A percentile compares a stretch with the other conserved stretches of the same genome.
These are phyloP conservation scores for Nothobranchius furzeri DNA, from an alignment of 2,113 vertebrate species.

Conservation along the genomic window DNA sequence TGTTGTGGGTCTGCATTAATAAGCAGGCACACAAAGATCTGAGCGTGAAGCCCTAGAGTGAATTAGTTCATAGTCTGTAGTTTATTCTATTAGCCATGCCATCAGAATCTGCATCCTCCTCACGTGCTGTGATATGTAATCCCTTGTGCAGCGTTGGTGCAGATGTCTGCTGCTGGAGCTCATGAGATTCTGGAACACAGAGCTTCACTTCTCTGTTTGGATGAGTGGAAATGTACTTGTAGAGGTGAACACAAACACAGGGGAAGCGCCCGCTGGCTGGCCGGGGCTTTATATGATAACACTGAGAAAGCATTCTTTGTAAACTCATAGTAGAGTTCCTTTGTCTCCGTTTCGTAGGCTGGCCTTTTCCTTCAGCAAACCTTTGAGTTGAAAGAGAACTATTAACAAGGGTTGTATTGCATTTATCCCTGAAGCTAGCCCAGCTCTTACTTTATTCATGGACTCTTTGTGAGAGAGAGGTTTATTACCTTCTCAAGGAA, in stretches of 20 bases:
- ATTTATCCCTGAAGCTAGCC: slow-evolving; percentile 61
- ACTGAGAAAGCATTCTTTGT: slow-evolving; percentile 67
- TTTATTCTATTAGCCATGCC: not conserved
- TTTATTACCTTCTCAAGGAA: slow-evolving; percentile 71
- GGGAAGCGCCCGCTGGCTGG: slow-evolving; percentile 46
- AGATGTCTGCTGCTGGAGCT: slow-evolving; percentile 4
- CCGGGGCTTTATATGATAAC: slow-evolving; percentile 43
- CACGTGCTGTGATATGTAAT: slow-evolving; percentile 15
- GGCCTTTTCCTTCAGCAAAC: slow-evolving; percentile 74
- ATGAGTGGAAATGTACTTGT: slow-evolving; percentile 42
- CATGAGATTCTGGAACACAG: slow-evolving; percentile 7
- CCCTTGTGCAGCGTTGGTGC: not conserved
- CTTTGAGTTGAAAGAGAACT: slow-evolving; percentile 60
- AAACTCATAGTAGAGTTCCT: slow-evolving; percentile 61
- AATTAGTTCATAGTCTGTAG: not conserved
- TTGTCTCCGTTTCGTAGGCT: slow-evolving; percentile 54
- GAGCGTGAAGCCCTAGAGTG: not conserved
- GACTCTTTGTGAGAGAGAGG: slow-evolving; percentile 56
- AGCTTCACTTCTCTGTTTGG: slow-evolving; percentile 25
- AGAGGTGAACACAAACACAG: slow-evolving; percentile 65
- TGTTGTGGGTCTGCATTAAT: not conserved
- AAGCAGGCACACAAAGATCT: not conserved
- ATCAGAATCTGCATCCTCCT: slow-evolving; percentile 6
- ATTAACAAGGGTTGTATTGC: slow-evolving; percentile 67
- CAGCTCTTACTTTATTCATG: slow-evolving; percentile 60